phyloP scores from a whole-genome alignment of 2,797 vertebrate genomes.

The Argyrosomus regius region DNA sequence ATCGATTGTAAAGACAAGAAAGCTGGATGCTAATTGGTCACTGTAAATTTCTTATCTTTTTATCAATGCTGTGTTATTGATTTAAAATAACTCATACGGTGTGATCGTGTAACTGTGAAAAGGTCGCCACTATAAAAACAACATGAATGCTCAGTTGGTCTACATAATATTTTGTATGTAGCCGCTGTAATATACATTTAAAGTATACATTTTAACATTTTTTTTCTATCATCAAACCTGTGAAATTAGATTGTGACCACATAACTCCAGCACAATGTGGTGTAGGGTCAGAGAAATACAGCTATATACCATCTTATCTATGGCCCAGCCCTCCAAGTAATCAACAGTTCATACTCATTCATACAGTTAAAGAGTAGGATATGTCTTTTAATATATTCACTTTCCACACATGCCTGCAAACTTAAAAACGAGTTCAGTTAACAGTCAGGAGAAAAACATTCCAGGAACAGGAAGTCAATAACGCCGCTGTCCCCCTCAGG shows the following conservation, averaged over 20 bases:
- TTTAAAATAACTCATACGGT: slow-evolving; percentile 33
- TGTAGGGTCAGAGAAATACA: not conserved
- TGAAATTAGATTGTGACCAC: not conserved
- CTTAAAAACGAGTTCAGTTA: slow-evolving; percentile 79
- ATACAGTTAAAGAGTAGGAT: slow-evolving; percentile 50
- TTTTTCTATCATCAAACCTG: not conserved
- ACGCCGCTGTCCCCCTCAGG: slow-evolving; percentile 79
- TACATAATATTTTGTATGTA: not conserved
- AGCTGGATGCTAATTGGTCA: slow-evolving; percentile 24
- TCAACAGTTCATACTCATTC: slow-evolving; percentile 48
- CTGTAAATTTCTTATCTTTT: slow-evolving; percentile 15
- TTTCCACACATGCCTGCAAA: slow-evolving; percentile 75
- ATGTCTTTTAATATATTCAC: slow-evolving; percentile 66
- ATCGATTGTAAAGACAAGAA: slow-evolving; percentile 28
- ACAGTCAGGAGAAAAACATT: slow-evolving; percentile 80
- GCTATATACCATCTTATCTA: slow-evolving; percentile 18
- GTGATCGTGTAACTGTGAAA: slow-evolving; percentile 14
- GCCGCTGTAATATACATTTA: not conserved
- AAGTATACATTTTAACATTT: not conserved
- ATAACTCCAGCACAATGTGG: slow-evolving; percentile 8
- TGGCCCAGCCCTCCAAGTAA: slow-evolving; percentile 27
- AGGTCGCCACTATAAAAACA: slow-evolving; percentile 13
- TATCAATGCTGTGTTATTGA: slow-evolving; percentile 38
- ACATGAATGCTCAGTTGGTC: slow-evolving; percentile 12
- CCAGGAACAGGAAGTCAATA: slow-evolving; percentile 85